Percentiles rank a stretch among this genome's conserved stretches.
Evolutionary conservation across 2,797 vertebrate species (phyloP).

Genomic region (Sternarchorhynchus goeldii): DNA sequence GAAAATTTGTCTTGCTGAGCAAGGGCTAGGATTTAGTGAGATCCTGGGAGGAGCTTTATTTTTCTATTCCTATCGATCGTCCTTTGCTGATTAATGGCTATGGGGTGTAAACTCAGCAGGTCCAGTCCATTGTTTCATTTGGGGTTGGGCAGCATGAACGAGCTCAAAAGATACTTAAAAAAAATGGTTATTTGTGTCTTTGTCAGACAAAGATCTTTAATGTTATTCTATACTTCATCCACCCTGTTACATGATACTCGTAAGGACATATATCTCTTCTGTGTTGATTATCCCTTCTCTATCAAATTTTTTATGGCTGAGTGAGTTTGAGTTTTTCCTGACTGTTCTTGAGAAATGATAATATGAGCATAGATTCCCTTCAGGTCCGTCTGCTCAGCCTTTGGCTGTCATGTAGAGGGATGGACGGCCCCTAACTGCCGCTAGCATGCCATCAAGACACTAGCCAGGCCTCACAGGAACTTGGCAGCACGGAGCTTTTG

Average conservation of each 20-base stretch:
- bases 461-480: slow-evolving; percentile 49
- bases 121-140: slow-evolving; percentile 38
- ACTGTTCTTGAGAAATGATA: too few relatives aligned
- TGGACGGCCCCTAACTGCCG: slow-evolving; percentile 49
- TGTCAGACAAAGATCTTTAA: slow-evolving; percentile 5
- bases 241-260: not conserved
- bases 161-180: not conserved
- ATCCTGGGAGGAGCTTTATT: slow-evolving; percentile 50
- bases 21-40: slow-evolving; percentile 25
- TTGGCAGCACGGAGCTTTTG: slow-evolving; percentile 60
- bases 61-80: slow-evolving; percentile 61
- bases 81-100: slow-evolving; percentile 56
- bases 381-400: slow-evolving; percentile 37
- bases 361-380: not conserved
- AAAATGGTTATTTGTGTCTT: slow-evolving; percentile 14
- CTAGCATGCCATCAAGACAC: slow-evolving; percentile 61
- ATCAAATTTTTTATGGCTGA: slow-evolving; percentile 8
- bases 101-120: slow-evolving; percentile 47
- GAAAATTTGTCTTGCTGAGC: slow-evolving; percentile 28
- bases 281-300: not conserved
- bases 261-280: not conserved
- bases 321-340: too few relatives aligned
- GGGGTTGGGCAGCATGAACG: slow-evolving; percentile 23
- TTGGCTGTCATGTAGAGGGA: slow-evolving; percentile 47
- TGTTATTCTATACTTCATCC: slow-evolving; percentile 6